A percentile compares a stretch with the other conserved stretches of the same genome.
Conservation (phyloP, 1,140 invertebrate genomes). For the Octopus sinensis region DNA sequence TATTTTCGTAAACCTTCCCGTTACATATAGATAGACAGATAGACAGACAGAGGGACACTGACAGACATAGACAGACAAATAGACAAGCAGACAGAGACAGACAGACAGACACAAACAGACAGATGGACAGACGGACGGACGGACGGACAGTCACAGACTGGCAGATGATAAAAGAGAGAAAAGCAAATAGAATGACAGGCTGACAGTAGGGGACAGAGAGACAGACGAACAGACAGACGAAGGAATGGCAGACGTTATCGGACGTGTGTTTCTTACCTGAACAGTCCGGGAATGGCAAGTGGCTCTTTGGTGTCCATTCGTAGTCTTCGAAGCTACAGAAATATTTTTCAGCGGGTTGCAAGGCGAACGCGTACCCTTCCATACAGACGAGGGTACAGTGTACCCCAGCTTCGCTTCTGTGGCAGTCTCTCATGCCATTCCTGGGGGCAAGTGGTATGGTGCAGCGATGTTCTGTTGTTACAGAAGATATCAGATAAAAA, state of each 20-base stretch:
- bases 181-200: neutral
- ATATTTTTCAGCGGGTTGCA: conserved; percentile 58
- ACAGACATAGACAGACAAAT: neutral
- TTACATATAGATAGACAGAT: no score
- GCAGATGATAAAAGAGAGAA: neutral
- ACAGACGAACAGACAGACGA: neutral
- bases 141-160: neutral
- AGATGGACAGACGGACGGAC: neutral
- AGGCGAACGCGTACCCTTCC: conserved; percentile 65
- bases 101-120: neutral
- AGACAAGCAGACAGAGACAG: no score
- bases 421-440: conserved; percentile 64
- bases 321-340: conserved; percentile 59
- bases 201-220: neutral
- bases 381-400: conserved; percentile 64
- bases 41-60: neutral
- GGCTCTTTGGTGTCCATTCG: conserved; percentile 55
- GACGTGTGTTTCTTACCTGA: conserved; percentile 56
- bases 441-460: conserved; percentile 60
- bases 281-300: conserved; percentile 64
- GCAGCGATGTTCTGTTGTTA: conserved; percentile 62
- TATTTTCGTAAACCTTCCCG: no score
- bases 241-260: neutral
- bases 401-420: conserved; percentile 56
- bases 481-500: no score